Evolutionary conservation across 2,797 vertebrate species (phyloP).

Genomic region (Apogon hyalosoma): DNA sequence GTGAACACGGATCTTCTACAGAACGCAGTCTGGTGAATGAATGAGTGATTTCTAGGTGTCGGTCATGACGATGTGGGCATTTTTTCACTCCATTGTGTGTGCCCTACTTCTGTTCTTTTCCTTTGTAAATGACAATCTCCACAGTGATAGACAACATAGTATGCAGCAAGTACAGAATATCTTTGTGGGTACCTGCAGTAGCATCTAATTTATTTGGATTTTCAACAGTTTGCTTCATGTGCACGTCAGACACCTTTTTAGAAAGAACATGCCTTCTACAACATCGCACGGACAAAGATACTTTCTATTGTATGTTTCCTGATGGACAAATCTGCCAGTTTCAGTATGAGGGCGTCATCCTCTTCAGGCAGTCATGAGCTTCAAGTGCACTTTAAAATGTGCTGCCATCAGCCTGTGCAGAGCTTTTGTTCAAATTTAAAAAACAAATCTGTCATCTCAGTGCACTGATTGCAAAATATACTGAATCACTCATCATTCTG

Average conservation of each 20-base stretch:
- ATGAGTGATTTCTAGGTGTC: slow-evolving; percentile 35
- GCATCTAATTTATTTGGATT: slow-evolving; percentile 18
- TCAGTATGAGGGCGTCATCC: not conserved
- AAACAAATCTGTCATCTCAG: not conserved
- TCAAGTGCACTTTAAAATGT: slow-evolving; percentile 5
- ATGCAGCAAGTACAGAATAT: not conserved
- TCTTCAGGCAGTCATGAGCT: not conserved
- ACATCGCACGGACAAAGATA: not conserved
- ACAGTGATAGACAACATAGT: not conserved
- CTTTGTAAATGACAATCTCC: not conserved
- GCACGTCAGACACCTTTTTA: slow-evolving; percentile 6
- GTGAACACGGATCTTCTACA: slow-evolving; percentile 15
- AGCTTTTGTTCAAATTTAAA: not conserved
- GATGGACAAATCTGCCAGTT: not conserved
- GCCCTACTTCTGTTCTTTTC: slow-evolving; percentile 47
- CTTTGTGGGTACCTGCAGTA: not conserved
- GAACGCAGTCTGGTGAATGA: slow-evolving; percentile 27
- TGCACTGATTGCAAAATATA: not conserved
- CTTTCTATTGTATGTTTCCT: not conserved
- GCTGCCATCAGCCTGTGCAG: slow-evolving; percentile 3
- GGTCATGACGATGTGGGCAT: slow-evolving; percentile 16
- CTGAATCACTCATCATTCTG: not conserved
- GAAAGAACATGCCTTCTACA: not conserved
- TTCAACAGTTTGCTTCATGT: slow-evolving; percentile 1
- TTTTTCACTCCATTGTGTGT: slow-evolving; percentile 22